phyloP scores from a whole-genome alignment of 2,888 invertebrate genomes.

The Agonopterix subpropinquella region DNA sequence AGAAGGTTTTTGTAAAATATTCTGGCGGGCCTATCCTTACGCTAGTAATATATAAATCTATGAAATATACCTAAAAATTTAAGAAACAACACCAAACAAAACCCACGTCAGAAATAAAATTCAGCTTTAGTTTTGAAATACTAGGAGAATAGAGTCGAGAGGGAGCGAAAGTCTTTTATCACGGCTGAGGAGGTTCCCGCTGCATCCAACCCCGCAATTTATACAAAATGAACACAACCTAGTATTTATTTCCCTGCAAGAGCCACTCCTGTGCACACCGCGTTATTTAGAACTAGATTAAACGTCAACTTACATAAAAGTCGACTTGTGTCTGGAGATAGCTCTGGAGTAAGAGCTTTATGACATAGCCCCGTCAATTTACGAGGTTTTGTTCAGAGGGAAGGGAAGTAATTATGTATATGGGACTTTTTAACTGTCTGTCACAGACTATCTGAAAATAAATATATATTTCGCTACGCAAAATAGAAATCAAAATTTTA shows the following conservation, averaged over 20 bases:
- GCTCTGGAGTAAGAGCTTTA: too few species aligned
- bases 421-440: too few species aligned
- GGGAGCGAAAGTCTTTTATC: conserved; percentile 28
- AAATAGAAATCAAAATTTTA: too few species aligned
- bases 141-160: neutral
- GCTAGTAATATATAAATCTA: too few species aligned
- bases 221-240: conserved; percentile 36
- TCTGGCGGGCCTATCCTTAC: too few species aligned
- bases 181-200: conserved; percentile 23
- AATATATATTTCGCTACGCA: too few species aligned
- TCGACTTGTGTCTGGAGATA: too few species aligned
- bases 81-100: neutral
- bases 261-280: conserved; percentile 26
- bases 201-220: conserved; percentile 31
- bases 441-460: too few species aligned
- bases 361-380: too few species aligned
- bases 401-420: too few species aligned
- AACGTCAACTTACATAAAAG: conserved; percentile 25
- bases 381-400: too few species aligned
- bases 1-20: too few species aligned
- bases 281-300: conserved; percentile 33
- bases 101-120: neutral
- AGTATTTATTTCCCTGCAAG: conserved; percentile 38
- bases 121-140: neutral
- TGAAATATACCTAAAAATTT: neutral